A percentile compares a stretch with the other conserved stretches of the same genome.
These are phyloP conservation scores for Conger conger DNA, from an alignment of 2,113 vertebrate species.

Conservation along the genomic window DNA sequence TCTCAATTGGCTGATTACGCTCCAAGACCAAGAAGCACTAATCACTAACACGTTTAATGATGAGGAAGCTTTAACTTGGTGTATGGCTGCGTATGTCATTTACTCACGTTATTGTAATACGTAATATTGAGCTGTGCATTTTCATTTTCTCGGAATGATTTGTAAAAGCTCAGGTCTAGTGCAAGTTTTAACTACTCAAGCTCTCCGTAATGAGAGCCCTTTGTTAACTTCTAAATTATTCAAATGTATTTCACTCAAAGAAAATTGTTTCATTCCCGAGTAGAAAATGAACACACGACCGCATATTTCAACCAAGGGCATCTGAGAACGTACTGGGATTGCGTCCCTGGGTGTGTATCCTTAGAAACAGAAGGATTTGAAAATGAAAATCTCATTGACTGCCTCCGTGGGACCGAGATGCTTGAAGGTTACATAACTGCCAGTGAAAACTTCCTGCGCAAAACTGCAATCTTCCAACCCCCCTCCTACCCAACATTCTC, in stretches of 20 bases:
- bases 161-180: not conserved
- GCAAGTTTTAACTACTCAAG: not conserved
- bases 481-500: not conserved
- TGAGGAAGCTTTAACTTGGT: not conserved
- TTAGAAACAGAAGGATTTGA: slow-evolving; percentile 49
- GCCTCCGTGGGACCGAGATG: slow-evolving; percentile 35
- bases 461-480: not conserved
- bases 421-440: slow-evolving; percentile 54
- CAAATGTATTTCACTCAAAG: not conserved
- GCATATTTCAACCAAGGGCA: slow-evolving; percentile 47
- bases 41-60: not conserved
- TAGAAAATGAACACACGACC: slow-evolving; percentile 18
- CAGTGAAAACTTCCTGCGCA: slow-evolving; percentile 36
- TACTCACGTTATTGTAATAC: not conserved
- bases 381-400: slow-evolving; percentile 60
- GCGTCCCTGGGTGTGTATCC: slow-evolving; percentile 43
- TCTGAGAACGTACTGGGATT: slow-evolving; percentile 51
- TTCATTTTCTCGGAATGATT: too few relatives aligned
- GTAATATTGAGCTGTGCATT: too few relatives aligned
- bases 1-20: not conserved
- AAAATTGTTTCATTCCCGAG: slow-evolving; percentile 4
- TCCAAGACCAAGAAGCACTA: not conserved
- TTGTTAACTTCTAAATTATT: slow-evolving; percentile 2
- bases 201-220: not conserved
- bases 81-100: not conserved